Base-by-base conservation (phyloP, 2,797 vertebrate species). In the Catamblyrhynchus diadema region DNA sequence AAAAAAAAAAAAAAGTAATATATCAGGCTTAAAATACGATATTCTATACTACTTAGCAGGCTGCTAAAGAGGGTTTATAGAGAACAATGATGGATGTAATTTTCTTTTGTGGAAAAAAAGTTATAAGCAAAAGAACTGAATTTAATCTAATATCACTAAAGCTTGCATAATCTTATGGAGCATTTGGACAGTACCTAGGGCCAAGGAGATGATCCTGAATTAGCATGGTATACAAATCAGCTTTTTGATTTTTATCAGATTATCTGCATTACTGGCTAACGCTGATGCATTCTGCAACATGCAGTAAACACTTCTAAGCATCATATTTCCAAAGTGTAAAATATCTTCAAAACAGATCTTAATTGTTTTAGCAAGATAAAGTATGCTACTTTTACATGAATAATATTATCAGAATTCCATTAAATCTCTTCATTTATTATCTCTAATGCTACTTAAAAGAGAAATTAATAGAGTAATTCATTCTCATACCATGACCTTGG, bases 401-500 rank as follows among this genome's bases (percentile, higher is more conserved):
- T 98, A 98, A 98, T 99, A 98, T 99, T 98, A 99, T 97, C 96
- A 97, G 95, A 95, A 97, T 97, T 89, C 84, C 90, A 94, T 97
- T 97, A 97, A 96, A 97, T 93, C 96, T 97, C 96, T 96, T 96
- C 95, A 98, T 99, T 98, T 98, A 98, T 99, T 98, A 99, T 98
- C 98, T 98, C 98, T 98, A 98, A 98, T 98, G 98, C 98, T 98
- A 98, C 98, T 98, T 99, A 98, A 98, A 98, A 98, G 98, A 98
- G 98, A 98, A 98, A 98, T 99, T 99, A 99, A 99, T 98, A 98
- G 98, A 99, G 98, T 99, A 98, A 99, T 99, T 99, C 98, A 98
- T 98, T 99, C 97, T 99, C 98, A 97, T 98, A 98, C 97, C 96
- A 97, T 98, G 98, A 99, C 99, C 99, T 98, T 98, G 98, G 98